These are phyloP conservation scores for Cladopsammia gracilis DNA, from an alignment of 64 coral and sea anemone genomes.

Conservation along the genomic window DNA sequence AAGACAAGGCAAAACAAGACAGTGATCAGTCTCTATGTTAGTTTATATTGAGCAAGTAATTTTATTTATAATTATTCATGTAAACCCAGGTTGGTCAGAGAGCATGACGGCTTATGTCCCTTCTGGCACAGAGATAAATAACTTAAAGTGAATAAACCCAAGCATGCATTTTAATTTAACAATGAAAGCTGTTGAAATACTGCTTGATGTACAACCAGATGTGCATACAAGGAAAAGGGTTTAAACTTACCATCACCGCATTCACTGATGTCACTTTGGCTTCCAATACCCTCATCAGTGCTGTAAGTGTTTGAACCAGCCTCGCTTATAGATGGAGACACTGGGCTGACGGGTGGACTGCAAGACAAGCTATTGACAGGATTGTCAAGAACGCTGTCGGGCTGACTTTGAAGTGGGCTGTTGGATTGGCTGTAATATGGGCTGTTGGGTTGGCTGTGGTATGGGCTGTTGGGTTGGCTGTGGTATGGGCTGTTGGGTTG, in stretches of 20 bases:
- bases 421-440: neutral
- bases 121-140: too few species aligned
- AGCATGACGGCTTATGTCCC: too few species aligned
- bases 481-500: neutral
- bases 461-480: neutral
- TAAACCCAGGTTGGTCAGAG: too few species aligned
- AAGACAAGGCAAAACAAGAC: too few species aligned
- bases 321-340: neutral
- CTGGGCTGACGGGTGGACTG: slow-evolving; percentile 25
- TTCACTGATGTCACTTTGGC: slow-evolving; percentile 40
- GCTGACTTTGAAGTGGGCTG: neutral
- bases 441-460: neutral
- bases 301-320: neutral
- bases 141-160: too few species aligned
- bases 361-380: neutral
- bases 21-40: too few species aligned
- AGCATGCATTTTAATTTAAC: too few species aligned
- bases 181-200: too few species aligned
- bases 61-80: too few species aligned
- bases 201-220: too few species aligned
- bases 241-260: slow-evolving; percentile 16
- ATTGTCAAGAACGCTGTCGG: neutral
- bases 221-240: too few species aligned
- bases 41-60: too few species aligned
- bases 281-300: slow-evolving; percentile 28